phyloP scores from a whole-genome alignment of 2,888 invertebrate species.

The Apantesis nais region DNA sequence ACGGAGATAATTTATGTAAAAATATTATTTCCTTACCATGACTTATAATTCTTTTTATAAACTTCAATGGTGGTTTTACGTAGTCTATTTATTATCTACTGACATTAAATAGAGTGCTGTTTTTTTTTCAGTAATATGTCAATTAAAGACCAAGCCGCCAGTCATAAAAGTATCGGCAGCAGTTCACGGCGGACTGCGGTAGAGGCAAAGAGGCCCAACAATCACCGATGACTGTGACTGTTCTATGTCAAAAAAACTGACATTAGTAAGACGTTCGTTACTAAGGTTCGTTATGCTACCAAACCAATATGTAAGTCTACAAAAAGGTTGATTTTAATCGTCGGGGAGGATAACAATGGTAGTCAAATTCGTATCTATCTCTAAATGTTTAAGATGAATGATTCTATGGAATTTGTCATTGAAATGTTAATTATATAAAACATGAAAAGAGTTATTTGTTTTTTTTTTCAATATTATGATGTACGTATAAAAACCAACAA shows the following conservation, averaged over 20 bases:
- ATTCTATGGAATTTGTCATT: too few relatives aligned
- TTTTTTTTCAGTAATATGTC: background rate
- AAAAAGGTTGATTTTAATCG: background rate
- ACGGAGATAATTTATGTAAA: background rate
- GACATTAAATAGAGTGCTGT: background rate
- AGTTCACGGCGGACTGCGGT: background rate
- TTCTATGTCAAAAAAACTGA: background rate
- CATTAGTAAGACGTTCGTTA: background rate
- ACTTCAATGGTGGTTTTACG: background rate
- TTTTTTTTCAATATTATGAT: too few relatives aligned
- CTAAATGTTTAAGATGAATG: too few relatives aligned
- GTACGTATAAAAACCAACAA: too few relatives aligned
- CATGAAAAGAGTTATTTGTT: too few relatives aligned
- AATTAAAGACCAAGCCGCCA: background rate
- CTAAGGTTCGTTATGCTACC: too few relatives aligned
- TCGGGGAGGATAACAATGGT: too few relatives aligned
- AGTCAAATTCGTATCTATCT: too few relatives aligned
- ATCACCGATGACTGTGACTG: background rate
- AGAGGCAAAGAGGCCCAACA: background rate
- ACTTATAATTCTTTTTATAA: background rate
- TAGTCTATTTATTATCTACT: background rate
- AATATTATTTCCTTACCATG: conserved; percentile 25
- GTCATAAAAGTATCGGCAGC: background rate
- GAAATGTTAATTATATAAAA: too few relatives aligned
- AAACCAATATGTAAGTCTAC: background rate